A percentile compares a stretch with the other conserved stretches of the same genome.
Conservation (phyloP, 2,888 invertebrate genomes). For the Perizoma affinitatum region DNA sequence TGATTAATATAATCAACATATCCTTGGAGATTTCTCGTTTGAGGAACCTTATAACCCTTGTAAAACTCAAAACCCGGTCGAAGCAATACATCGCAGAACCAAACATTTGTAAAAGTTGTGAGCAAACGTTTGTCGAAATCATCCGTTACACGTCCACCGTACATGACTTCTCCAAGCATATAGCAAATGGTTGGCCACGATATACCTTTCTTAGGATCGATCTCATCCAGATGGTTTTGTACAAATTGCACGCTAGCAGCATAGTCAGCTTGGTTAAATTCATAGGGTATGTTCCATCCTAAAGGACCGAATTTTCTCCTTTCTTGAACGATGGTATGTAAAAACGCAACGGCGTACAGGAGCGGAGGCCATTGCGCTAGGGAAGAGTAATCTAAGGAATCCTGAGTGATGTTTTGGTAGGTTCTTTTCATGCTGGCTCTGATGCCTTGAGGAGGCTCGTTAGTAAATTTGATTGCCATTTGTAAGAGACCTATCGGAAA, state of each 20-base stretch:
- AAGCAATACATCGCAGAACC: slow-evolving; percentile 96
- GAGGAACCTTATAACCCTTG: slow-evolving; percentile 95
- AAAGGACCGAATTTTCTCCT: slow-evolving; percentile 97
- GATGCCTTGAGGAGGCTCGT: slow-evolving; percentile 98
- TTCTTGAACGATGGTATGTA: slow-evolving; percentile 98
- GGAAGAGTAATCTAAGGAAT: slow-evolving; percentile 95
- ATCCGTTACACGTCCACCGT: slow-evolving; percentile 97
- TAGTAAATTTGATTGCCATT: slow-evolving; percentile 98
- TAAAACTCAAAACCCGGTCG: slow-evolving; percentile 96
- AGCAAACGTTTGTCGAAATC: slow-evolving; percentile 97
- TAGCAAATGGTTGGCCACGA: slow-evolving; percentile 99
- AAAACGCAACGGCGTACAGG: slow-evolving; percentile 96
- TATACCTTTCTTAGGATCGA: slow-evolving; percentile 98
- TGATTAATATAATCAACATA: slow-evolving; percentile 95
- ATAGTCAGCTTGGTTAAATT: slow-evolving; percentile 98
- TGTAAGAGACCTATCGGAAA: slow-evolving; percentile 95
- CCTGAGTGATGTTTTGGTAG: slow-evolving; percentile 94
- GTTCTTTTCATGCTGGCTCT: slow-evolving; percentile 96
- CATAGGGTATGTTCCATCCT: slow-evolving; percentile 98
- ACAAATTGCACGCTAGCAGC: slow-evolving; percentile 97
- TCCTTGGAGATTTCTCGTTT: slow-evolving; percentile 89
- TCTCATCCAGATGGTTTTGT: slow-evolving; percentile 98
- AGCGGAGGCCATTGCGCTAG: slow-evolving; percentile 97
- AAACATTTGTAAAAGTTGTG: slow-evolving; percentile 96
- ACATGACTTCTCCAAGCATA: slow-evolving; percentile 96